Evolutionary conservation across 1,140 invertebrate species (phyloP).

Genomic region (Cylas formicarius): DNA sequence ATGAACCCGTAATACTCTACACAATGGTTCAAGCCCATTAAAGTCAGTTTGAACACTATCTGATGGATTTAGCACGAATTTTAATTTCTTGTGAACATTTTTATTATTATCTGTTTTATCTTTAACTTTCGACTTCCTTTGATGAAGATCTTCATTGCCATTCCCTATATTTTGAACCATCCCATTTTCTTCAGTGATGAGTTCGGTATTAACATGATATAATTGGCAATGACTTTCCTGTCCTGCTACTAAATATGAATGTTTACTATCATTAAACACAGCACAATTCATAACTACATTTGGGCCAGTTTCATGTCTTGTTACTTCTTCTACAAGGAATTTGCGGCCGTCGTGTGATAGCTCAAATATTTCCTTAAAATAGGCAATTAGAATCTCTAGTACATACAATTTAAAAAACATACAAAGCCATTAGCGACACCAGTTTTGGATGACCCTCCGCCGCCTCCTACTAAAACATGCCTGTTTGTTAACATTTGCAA

Average conservation of each 20-base stretch:
- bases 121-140: constrained; percentile 39
- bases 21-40: constrained; percentile 66
- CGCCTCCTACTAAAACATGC: constrained; percentile 90
- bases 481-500: constrained; percentile 83
- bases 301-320: constrained; percentile 78
- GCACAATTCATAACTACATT: constrained; percentile 90
- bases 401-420: constrained; percentile 43
- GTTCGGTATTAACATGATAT: constrained; percentile 71
- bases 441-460: constrained; percentile 90
- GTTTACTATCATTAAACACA: constrained; percentile 57
- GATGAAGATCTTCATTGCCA: constrained; percentile 42
- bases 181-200: constrained; percentile 43
- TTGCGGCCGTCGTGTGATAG: constrained; percentile 71
- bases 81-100: constrained; percentile 55
- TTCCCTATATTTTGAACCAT: constrained; percentile 41
- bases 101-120: constrained; percentile 41
- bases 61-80: constrained; percentile 61
- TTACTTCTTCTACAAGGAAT: constrained; percentile 77
- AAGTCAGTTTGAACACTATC: constrained; percentile 79
- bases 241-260: constrained; percentile 76
- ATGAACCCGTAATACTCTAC: constrained; percentile 79
- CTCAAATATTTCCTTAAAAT: constrained; percentile 81
- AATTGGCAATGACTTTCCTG: constrained; percentile 88
- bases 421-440: constrained; percentile 94
- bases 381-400: constrained; percentile 49